Conservation (phyloP, 2,888 invertebrate genomes). For the Plebejus anna region DNA sequence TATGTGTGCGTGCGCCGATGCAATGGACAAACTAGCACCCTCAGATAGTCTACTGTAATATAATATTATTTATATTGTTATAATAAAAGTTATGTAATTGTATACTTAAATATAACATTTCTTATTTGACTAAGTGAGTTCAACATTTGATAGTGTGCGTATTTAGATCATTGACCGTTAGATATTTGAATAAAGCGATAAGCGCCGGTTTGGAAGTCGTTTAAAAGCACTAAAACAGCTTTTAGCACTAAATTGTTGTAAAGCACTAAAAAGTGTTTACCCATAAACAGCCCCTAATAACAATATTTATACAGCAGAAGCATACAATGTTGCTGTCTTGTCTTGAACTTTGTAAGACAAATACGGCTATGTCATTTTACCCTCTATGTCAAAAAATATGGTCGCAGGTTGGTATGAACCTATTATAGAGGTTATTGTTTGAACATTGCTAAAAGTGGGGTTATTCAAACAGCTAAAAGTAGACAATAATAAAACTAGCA, state of each 20-base stretch:
- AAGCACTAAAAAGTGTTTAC: background rate
- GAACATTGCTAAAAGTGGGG: too few species aligned
- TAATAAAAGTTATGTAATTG: background rate
- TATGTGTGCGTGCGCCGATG: background rate
- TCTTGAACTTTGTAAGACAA: background rate
- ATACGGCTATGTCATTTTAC: background rate
- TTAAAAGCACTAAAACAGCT: background rate
- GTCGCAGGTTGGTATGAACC: too few species aligned
- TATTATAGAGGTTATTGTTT: too few species aligned
- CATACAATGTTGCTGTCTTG: background rate
- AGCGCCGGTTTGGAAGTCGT: background rate
- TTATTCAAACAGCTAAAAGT: too few species aligned
- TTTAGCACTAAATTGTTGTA: background rate
- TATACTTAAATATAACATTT: background rate
- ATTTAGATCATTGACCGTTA: conserved; percentile 9
- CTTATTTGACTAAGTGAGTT: background rate
- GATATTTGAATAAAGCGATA: conserved; percentile 32
- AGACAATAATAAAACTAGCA: too few species aligned
- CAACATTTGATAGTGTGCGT: background rate
- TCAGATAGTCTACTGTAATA: background rate
- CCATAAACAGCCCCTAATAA: background rate
- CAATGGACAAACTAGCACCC: background rate
- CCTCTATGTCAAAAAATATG: too few species aligned
- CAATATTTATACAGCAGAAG: background rate
- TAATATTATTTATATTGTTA: too few species aligned